These are phyloP conservation scores for Penaeus monodon DNA, from an alignment of 2,888 invertebrate species.

Conservation along the genomic window DNA sequence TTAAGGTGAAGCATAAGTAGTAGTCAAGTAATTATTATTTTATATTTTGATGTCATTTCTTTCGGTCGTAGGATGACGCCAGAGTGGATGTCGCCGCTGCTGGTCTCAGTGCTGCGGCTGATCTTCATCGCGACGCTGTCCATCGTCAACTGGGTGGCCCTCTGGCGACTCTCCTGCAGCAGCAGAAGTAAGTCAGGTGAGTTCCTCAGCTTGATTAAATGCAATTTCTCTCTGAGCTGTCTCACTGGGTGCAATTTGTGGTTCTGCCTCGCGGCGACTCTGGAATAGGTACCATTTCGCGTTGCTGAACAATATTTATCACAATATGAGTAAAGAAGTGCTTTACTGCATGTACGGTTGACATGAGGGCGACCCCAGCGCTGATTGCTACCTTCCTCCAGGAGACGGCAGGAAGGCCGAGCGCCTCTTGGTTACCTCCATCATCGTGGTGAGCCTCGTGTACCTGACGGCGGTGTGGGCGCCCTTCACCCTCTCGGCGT, in stretches of 20 bases:
- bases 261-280: no score
- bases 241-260: not conserved
- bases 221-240: conserved; percentile 2
- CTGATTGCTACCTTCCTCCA: not conserved
- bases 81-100: conserved; percentile 15
- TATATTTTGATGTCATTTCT: no score
- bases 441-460: not conserved
- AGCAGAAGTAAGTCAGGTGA: conserved; percentile 28
- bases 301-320: no score
- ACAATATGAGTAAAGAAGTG: no score
- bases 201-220: not conserved
- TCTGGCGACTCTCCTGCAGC: not conserved
- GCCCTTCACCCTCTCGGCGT: conserved; percentile 5
- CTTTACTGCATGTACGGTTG: no score
- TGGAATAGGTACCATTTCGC: no score
- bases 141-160: conserved; percentile 8
- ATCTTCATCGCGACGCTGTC: conserved; percentile 19
- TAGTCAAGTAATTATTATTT: not conserved
- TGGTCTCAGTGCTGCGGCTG: conserved; percentile 21
- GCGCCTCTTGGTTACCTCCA: not conserved
- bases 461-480: conserved; percentile 14
- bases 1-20: not conserved
- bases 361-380: no score
- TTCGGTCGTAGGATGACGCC: conserved; percentile 5
- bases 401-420: not conserved